Conservation (phyloP, 1,140 invertebrate genomes). For the Trichoplusia ni region DNA sequence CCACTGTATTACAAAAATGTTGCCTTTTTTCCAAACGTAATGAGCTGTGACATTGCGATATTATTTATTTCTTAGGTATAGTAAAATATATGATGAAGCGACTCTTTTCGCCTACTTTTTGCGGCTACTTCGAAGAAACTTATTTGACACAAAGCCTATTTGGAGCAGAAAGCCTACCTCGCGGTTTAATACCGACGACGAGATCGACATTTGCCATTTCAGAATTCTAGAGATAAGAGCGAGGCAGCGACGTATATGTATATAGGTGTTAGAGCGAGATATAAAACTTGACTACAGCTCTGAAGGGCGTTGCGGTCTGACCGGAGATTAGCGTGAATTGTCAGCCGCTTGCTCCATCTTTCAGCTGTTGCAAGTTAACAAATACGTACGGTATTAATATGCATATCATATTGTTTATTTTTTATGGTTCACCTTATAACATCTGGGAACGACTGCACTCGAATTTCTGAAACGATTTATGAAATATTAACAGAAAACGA, state of each 20-base stretch:
- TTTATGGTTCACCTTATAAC: too few species aligned
- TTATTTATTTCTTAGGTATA: conserved; percentile 20
- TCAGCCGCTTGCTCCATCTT: conserved; percentile 17
- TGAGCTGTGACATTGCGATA: conserved; percentile 6
- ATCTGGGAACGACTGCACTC: too few species aligned
- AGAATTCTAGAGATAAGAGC: conserved; percentile 21
- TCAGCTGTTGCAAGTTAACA: neutral
- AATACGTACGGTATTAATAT: neutral
- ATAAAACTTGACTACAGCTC: conserved; percentile 15
- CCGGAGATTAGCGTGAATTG: conserved; percentile 36
- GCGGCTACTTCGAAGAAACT: neutral
- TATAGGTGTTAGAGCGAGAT: neutral
- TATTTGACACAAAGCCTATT: neutral
- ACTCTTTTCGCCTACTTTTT: neutral
- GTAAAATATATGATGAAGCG: too few species aligned
- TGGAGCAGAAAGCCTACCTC: conserved; percentile 4
- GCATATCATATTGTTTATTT: neutral
- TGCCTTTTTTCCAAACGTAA: conserved; percentile 2
- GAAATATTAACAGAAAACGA: too few species aligned
- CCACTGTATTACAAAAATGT: conserved; percentile 21
- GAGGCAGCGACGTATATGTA: neutral
- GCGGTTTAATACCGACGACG: conserved; percentile 21
- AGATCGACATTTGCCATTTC: conserved; percentile 31
- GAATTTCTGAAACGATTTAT: too few species aligned
- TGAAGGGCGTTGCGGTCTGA: conserved; percentile 27